Conservation (phyloP, 2,888 invertebrate genomes). For the Himalopsyche japonica region DNA sequence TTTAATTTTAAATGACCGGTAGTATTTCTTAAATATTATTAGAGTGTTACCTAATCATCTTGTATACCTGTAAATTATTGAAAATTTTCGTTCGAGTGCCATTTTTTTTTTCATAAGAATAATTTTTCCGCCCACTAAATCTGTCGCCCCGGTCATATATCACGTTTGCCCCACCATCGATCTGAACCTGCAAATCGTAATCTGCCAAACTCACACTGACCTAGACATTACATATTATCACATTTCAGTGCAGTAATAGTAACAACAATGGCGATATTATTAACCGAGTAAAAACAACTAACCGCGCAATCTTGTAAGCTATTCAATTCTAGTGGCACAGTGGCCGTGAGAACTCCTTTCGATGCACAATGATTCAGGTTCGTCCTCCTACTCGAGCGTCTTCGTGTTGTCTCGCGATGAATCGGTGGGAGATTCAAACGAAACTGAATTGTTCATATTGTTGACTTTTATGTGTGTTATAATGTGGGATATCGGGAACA, state of each 20-base stretch:
- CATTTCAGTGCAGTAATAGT: neutral
- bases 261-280: neutral
- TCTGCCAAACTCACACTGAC: conserved; percentile 18
- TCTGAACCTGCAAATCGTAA: too few species aligned
- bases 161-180: too few species aligned
- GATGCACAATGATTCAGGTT: neutral
- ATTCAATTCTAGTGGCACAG: conserved; percentile 16
- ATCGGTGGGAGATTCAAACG: neutral
- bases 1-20: too few species aligned
- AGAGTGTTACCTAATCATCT: too few species aligned
- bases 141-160: too few species aligned
- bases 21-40: too few species aligned
- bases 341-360: conserved; percentile 27
- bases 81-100: too few species aligned
- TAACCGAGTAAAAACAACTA: neutral
- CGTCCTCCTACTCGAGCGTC: neutral
- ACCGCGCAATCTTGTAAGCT: neutral
- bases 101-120: too few species aligned
- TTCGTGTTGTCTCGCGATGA: neutral
- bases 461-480: neutral
- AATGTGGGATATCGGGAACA: neutral
- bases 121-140: too few species aligned
- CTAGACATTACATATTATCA: conserved; percentile 25
- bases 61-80: too few species aligned
- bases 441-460: neutral